phyloP scores from a whole-genome alignment of 2,888 invertebrate genomes.

The Folsomia candida region DNA sequence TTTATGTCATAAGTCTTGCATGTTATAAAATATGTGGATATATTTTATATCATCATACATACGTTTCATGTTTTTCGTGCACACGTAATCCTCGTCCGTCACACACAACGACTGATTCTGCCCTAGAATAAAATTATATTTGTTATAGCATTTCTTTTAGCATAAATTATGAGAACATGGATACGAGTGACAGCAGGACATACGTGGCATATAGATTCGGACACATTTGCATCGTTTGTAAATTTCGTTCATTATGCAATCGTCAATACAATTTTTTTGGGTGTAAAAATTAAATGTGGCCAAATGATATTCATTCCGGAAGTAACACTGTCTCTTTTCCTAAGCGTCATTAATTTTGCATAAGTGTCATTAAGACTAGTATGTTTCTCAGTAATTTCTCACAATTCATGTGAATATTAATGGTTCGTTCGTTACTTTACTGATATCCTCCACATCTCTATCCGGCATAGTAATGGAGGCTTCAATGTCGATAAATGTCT shows the following conservation, averaged over 20 bases:
- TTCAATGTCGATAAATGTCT: slow-evolving; percentile 31
- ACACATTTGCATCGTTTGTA: slow-evolving; percentile 28
- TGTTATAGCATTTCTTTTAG: no score
- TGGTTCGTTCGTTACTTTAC: background rate
- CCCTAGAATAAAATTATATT: no score
- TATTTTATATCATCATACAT: background rate
- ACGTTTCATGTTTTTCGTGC: slow-evolving; percentile 33
- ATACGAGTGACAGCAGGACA: no score
- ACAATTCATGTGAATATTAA: no score
- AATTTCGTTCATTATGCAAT: slow-evolving; percentile 31
- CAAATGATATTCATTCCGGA: slow-evolving; percentile 26
- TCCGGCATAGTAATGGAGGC: slow-evolving; percentile 37
- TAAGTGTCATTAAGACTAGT: no score
- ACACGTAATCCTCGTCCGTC: slow-evolving; percentile 19
- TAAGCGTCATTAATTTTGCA: slow-evolving; percentile 13
- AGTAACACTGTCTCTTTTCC: slow-evolving; percentile 38
- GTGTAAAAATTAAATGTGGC: slow-evolving; percentile 34
- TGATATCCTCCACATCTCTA: background rate
- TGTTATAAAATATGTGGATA: no score
- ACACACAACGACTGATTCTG: no score
- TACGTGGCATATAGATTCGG: slow-evolving; percentile 39
- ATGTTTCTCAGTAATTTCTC: no score
- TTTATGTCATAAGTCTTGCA: no score
- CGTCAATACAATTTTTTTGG: slow-evolving; percentile 35
- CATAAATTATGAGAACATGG: no score